Evolutionary conservation across 1,140 invertebrate species (phyloP).

Genomic region (Ceratoteleas bidentatus): DNA sequence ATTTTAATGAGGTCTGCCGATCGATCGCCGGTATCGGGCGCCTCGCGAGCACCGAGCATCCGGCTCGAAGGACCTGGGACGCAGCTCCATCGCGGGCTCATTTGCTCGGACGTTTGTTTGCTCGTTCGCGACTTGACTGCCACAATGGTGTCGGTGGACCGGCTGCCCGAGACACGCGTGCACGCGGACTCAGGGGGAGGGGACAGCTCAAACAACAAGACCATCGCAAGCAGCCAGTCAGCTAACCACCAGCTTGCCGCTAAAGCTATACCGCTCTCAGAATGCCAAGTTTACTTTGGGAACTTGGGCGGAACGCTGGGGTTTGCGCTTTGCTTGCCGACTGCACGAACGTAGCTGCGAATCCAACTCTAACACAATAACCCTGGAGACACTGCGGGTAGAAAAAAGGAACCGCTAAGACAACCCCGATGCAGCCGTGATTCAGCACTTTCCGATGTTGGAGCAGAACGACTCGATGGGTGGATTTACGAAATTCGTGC

Average conservation of each 20-base stretch:
- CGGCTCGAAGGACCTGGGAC: no score
- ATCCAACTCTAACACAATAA: conserved; percentile 22
- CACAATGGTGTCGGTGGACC: conserved; percentile 54
- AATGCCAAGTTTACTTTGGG: conserved; percentile 77
- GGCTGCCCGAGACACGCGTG: conserved; percentile 50
- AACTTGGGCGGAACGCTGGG: conserved; percentile 69
- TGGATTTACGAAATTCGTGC: no score
- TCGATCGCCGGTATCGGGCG: no score
- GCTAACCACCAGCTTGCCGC: conserved; percentile 70
- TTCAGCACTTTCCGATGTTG: conserved; percentile 8
- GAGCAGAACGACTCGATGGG: no score
- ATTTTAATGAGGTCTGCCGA: no score
- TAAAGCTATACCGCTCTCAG: conserved; percentile 67
- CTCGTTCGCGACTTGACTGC: conserved; percentile 42
- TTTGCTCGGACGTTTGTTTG: conserved; percentile 33
- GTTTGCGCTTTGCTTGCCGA: conserved; percentile 39
- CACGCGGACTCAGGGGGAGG: conserved; percentile 57
- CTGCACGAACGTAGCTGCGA: conserved; percentile 15
- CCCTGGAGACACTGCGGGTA: conserved; percentile 1
- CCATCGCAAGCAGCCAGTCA: conserved; percentile 68
- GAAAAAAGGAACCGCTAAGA: conserved; percentile 22
- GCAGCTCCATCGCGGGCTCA: conserved; percentile 33
- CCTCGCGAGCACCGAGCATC: no score
- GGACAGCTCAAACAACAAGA: conserved; percentile 76
- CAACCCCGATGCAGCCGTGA: background rate